These are phyloP conservation scores for Orchestia grillus DNA, from an alignment of 1,140 invertebrate genomes.

Conservation along the genomic window DNA sequence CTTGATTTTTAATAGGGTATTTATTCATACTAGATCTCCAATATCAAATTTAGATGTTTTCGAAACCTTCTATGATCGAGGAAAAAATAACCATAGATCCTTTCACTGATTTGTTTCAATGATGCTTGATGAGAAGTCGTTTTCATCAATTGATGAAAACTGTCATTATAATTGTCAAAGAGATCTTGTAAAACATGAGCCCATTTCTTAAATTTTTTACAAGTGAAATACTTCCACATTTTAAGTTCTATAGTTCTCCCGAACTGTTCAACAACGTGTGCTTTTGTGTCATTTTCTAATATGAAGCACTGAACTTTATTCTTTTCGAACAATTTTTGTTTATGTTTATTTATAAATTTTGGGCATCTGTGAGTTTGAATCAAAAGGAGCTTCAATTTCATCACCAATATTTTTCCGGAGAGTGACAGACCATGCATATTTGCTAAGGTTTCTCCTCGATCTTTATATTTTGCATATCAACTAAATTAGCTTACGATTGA, in stretches of 20 bases:
- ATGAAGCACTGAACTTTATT: constrained; percentile 61
- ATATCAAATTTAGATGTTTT: not conserved
- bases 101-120: not conserved
- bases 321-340: constrained; percentile 59
- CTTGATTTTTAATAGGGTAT: no score
- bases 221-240: constrained; percentile 69
- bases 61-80: not conserved
- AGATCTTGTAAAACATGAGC: constrained; percentile 67
- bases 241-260: constrained; percentile 69
- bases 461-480: not conserved
- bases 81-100: not conserved
- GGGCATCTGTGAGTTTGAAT: not conserved
- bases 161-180: constrained; percentile 69
- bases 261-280: constrained; percentile 69
- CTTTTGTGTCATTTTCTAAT: constrained; percentile 69
- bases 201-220: constrained; percentile 67
- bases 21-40: constrained; percentile 3
- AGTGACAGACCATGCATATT: not conserved
- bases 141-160: constrained; percentile 65
- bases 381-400: not conserved
- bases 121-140: constrained; percentile 57
- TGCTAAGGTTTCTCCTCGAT: not conserved
- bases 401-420: not conserved
- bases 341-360: constrained; percentile 69
- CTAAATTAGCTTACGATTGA: no score